A percentile compares a stretch with the other conserved stretches of the same genome.
Conservation (phyloP, 1,140 invertebrate species). For the Atopsyche davidsoni region DNA sequence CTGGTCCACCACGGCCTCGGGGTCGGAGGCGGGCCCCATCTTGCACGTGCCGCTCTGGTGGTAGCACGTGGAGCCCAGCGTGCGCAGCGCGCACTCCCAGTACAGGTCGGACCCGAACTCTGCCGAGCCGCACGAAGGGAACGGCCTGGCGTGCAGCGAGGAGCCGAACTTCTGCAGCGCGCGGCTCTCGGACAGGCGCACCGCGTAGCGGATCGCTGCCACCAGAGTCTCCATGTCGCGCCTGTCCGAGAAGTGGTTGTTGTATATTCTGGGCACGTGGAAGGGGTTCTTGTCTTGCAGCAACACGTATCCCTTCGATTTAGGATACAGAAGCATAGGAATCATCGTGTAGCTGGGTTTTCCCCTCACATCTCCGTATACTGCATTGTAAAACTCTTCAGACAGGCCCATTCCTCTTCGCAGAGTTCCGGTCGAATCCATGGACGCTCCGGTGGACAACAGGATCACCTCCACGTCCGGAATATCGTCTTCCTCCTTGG, state of each 20-base stretch:
- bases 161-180: conserved; percentile 55
- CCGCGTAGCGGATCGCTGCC: conserved; percentile 59
- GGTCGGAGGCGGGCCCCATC: conserved; percentile 66
- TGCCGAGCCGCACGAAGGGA: conserved; percentile 52
- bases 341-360: conserved; percentile 59
- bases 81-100: conserved; percentile 64
- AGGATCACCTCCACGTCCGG: conserved; percentile 62
- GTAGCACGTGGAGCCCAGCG: conserved; percentile 58
- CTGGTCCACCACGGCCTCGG: conserved; percentile 65
- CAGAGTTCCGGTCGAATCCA: conserved; percentile 62
- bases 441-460: conserved; percentile 54
- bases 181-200: conserved; percentile 53
- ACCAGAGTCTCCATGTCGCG: conserved; percentile 61
- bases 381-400: conserved; percentile 52
- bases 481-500: conserved; percentile 46
- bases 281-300: conserved; percentile 65
- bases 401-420: conserved; percentile 50
- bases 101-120: conserved; percentile 58
- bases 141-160: conserved; percentile 49
- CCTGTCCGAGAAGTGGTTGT: conserved; percentile 62
- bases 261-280: conserved; percentile 64
- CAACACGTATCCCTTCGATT: conserved; percentile 62
- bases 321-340: conserved; percentile 67
- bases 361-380: conserved; percentile 52
- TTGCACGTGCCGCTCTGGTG: conserved; percentile 66